A percentile compares a stretch with the other conserved stretches of the same genome.
Conservation (phyloP, 2,888 invertebrate genomes). For the Napeogenes inachia region DNA sequence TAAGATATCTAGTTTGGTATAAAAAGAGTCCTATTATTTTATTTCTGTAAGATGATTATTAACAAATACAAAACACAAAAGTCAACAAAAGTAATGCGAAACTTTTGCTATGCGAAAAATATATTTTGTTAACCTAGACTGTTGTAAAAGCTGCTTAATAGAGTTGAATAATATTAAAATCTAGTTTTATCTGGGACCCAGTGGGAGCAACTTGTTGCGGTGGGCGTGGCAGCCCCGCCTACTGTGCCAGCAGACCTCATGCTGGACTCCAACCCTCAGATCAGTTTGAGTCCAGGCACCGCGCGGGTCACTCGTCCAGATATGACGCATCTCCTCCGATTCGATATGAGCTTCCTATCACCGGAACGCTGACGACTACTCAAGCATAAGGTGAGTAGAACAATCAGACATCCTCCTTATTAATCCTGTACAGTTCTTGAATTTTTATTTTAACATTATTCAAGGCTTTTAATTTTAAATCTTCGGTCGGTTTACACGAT, state of each 20-base stretch:
- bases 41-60: no score
- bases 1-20: no score
- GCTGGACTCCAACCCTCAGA: conserved; percentile 26
- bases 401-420: background rate
- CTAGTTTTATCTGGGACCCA: conserved; percentile 11
- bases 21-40: no score
- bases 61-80: no score
- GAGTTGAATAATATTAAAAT: conserved; percentile 14
- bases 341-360: conserved; percentile 70
- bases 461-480: no score
- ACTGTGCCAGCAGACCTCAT: conserved; percentile 28
- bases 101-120: background rate
- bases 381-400: conserved; percentile 58
- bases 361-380: conserved; percentile 78
- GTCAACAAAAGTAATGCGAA: no score
- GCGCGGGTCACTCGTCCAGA: conserved; percentile 33
- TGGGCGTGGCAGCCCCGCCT: conserved; percentile 54
- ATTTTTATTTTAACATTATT: no score
- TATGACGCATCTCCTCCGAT: conserved; percentile 67
- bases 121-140: background rate
- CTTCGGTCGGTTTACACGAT: no score
- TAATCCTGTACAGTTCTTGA: no score
- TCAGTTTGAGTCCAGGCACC: conserved; percentile 32
- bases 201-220: conserved; percentile 57
- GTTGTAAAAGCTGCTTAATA: conserved; percentile 20